Conservation (phyloP, 1,140 invertebrate genomes). For the Brachionus manjavacas region DNA sequence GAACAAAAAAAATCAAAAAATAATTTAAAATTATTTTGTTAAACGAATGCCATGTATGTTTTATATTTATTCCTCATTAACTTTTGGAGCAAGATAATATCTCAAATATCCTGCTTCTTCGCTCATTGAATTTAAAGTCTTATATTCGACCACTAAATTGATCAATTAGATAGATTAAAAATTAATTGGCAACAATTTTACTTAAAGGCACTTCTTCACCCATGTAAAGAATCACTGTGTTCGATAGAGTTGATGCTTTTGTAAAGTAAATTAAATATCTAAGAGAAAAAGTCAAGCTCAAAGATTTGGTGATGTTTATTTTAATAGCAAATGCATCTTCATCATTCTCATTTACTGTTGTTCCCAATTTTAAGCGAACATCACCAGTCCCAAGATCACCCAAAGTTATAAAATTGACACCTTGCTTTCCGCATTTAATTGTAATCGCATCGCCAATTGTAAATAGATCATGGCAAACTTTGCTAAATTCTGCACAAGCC, state of each 20-base stretch:
- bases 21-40: no score
- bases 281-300: conserved; percentile 70
- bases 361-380: conserved; percentile 82
- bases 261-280: conserved; percentile 90
- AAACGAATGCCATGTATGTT: no score
- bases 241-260: conserved; percentile 84
- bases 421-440: conserved; percentile 92
- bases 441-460: conserved; percentile 95
- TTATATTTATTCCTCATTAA: conserved; percentile 78
- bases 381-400: conserved; percentile 73
- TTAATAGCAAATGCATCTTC: conserved; percentile 75
- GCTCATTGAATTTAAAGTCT: conserved; percentile 66
- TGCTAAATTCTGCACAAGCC: conserved; percentile 86
- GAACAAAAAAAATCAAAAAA: no score
- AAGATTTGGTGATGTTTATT: conserved; percentile 96
- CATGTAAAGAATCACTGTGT: conserved; percentile 77
- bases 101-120: conserved; percentile 81
- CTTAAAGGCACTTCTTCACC: conserved; percentile 87
- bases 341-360: conserved; percentile 85
- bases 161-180: neutral
- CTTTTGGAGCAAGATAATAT: conserved; percentile 97
- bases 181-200: neutral
- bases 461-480: conserved; percentile 88
- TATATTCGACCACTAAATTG: conserved; percentile 80
- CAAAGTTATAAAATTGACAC: conserved; percentile 83